Percentiles rank a stretch among this genome's conserved stretches.
These are phyloP conservation scores for Aphelinus atriplicis DNA, from an alignment of 1,140 invertebrate genomes.

Conservation along the genomic window DNA sequence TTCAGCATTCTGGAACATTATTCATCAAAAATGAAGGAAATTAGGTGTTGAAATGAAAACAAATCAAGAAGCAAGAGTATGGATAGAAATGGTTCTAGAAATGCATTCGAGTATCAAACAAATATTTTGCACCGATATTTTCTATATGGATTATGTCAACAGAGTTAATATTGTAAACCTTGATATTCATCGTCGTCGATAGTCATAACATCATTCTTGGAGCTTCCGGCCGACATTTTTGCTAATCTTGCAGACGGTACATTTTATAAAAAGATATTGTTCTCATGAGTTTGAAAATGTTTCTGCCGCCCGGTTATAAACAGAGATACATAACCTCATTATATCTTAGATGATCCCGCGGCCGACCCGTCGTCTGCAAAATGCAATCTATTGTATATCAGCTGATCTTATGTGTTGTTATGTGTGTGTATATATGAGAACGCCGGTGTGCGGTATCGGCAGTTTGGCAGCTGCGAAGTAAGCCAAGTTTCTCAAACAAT, in stretches of 20 bases:
- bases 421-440: neutral
- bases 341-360: too few species aligned
- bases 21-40: too few species aligned
- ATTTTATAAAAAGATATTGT: neutral
- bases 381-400: neutral
- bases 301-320: neutral
- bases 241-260: neutral
- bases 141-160: too few species aligned
- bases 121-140: too few species aligned
- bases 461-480: conserved; percentile 28
- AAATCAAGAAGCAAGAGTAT: too few species aligned
- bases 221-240: conserved; percentile 45
- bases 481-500: conserved; percentile 26
- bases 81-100: too few species aligned
- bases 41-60: too few species aligned
- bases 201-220: conserved; percentile 42
- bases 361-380: too few species aligned
- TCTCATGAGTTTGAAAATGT: neutral
- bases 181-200: conserved; percentile 45
- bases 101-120: too few species aligned
- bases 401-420: neutral
- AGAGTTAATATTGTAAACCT: conserved; percentile 43
- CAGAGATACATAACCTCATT: neutral
- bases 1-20: too few species aligned
- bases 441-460: neutral